Base-by-base conservation (phyloP, 2,797 vertebrate genomes). In the Channallabes apus region DNA sequence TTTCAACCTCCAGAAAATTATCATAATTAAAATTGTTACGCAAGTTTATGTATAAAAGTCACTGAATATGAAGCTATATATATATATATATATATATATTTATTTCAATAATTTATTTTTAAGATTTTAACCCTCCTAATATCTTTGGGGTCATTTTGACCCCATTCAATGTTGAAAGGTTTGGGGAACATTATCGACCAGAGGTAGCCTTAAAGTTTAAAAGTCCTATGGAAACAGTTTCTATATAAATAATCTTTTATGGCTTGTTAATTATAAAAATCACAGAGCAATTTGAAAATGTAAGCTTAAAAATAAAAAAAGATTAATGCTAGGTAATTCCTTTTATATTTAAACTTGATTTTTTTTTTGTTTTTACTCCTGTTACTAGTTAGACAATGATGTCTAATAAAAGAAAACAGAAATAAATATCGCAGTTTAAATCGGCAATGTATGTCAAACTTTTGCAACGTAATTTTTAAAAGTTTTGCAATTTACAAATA, bases 161-260 rank as follows among this genome's bases (percentile, higher is more conserved):
- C 38, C 38, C 38, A 41, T 41, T 38, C 5, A 38, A 41, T 41
- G 35, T 38, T 38, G 35, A 41, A 46, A 54, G 64, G 82, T 73
- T 77, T 58, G 71, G 54, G 68, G 51, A 82, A 84, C 18, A 69
- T 75, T 86, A 62, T 84, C 9, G 35, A 77, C 41, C 69, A 87
- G 84, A 84, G 88, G 88, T 86, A 88, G 88, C 80, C 38, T 69
- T 29, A 67, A 14, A 14, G 17, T 69, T 46, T 56, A 18, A 84
- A 87, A 12, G 46, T 59, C 65, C 65, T 24, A 78, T 61, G 71
- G 20, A 61, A n/a, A 79, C 14, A 12, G 8, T 41, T 27, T 73
- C 1, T 6, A 29, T 65, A 75, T n/a, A 38, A 61, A 38, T 65
- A 61, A 62, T 22, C 2, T 27, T 56, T 14, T 75, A 5, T 67